Conservation (phyloP, 2,113 vertebrate genomes). For the Trinectes maculatus region DNA sequence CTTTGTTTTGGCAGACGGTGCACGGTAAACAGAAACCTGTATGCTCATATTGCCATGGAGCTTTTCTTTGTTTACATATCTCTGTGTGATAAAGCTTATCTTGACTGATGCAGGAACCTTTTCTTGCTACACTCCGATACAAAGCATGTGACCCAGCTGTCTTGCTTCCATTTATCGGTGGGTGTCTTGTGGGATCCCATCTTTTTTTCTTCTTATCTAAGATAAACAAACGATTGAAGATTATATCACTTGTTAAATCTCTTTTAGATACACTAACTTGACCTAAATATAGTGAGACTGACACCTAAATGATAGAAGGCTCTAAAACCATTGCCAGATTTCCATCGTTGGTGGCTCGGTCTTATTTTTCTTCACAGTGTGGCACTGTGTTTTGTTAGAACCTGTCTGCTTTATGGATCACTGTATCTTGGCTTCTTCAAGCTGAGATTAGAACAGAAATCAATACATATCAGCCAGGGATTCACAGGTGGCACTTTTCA, state of each 20-base stretch:
- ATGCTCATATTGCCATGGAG: neutral
- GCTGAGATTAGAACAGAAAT: slow-evolving; percentile 65
- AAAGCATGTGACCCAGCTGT: slow-evolving; percentile 24
- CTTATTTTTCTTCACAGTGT: slow-evolving; percentile 35
- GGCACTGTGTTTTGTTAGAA: slow-evolving; percentile 37
- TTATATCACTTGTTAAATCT: neutral
- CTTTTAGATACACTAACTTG: slow-evolving; percentile 14
- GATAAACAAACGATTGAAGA: slow-evolving; percentile 16
- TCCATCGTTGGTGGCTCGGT: slow-evolving; percentile 23
- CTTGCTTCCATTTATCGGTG: slow-evolving; percentile 28
- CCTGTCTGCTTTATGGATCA: slow-evolving; percentile 34
- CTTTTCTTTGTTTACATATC: slow-evolving; percentile 4
- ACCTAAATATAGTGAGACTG: slow-evolving; percentile 18
- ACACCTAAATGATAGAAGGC: slow-evolving; percentile 24
- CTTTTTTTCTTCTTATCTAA: slow-evolving; percentile 36
- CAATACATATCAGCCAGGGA: slow-evolving; percentile 48
- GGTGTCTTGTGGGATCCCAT: slow-evolving; percentile 23
- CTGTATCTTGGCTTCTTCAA: slow-evolving; percentile 26
- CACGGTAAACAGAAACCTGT: slow-evolving; percentile 1
- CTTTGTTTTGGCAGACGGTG: slow-evolving; percentile 5
- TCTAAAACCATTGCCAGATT: slow-evolving; percentile 11
- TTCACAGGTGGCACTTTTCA: slow-evolving; percentile 34
- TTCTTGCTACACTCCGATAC: slow-evolving; percentile 4
- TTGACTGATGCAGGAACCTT: slow-evolving; percentile 35
- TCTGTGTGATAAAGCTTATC: slow-evolving; percentile 27